A percentile compares a stretch with the other conserved stretches of the same genome.
Evolutionary conservation across 1,140 invertebrate species (phyloP).

Genomic region (Onthophagus taurus): DNA sequence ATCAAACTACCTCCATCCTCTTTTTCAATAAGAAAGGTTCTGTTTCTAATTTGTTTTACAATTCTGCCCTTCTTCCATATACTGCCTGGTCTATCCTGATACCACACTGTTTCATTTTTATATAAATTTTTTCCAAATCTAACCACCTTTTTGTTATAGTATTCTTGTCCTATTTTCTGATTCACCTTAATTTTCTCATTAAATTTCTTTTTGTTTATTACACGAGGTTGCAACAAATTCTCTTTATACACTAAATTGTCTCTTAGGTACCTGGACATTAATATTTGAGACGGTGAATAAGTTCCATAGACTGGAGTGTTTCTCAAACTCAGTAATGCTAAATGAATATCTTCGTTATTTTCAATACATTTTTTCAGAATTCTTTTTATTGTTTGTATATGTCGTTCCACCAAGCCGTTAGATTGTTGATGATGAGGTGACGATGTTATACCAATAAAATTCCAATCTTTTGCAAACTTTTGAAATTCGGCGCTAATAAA

Average conservation of each 20-base stretch:
- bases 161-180: too few relatives aligned
- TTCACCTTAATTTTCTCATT: too few relatives aligned
- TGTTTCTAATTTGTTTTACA: too few relatives aligned
- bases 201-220: not conserved
- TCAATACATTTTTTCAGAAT: conserved; percentile 9
- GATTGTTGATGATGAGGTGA: conserved; percentile 11
- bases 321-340: conserved; percentile 5
- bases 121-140: too few relatives aligned
- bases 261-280: conserved; percentile 22
- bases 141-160: too few relatives aligned
- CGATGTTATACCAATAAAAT: conserved; percentile 3
- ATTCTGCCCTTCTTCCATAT: too few relatives aligned
- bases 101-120: too few relatives aligned
- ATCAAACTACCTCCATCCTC: too few relatives aligned
- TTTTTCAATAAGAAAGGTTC: too few relatives aligned
- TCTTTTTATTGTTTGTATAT: conserved; percentile 11
- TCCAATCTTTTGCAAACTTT: conserved; percentile 10
- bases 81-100: too few relatives aligned
- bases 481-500: conserved; percentile 34
- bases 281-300: conserved; percentile 9
- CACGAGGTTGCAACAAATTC: not conserved
- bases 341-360: conserved; percentile 10
- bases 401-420: conserved; percentile 7
- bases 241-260: conserved; percentile 15
- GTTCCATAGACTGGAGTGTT: conserved; percentile 3